These are phyloP conservation scores for Oreochromis aureus DNA, from an alignment of 2,113 vertebrate species.

Conservation along the genomic window DNA sequence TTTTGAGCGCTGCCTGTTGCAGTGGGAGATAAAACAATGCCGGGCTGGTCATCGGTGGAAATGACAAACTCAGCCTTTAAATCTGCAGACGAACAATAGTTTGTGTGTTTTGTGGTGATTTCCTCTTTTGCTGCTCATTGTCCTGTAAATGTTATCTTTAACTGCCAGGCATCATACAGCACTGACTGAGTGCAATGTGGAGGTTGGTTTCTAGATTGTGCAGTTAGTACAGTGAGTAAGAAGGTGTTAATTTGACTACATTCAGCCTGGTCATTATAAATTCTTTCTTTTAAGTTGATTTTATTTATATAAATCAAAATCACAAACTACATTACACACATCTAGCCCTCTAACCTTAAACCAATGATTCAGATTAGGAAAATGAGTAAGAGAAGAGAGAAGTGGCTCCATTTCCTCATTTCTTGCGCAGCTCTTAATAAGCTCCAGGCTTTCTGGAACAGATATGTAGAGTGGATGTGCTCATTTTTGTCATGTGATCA, in stretches of 20 bases:
- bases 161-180: neutral
- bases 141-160: slow-evolving; percentile 42
- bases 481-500: neutral
- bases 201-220: neutral
- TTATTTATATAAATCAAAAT: neutral
- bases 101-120: slow-evolving; percentile 14
- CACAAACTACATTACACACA: neutral
- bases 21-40: slow-evolving; percentile 24
- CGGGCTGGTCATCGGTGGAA: neutral
- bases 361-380: neutral
- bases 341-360: neutral
- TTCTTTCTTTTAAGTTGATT: neutral
- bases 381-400: neutral
- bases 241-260: neutral
- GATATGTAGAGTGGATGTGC: neutral
- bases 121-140: neutral
- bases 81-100: neutral
- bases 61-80: slow-evolving; percentile 4
- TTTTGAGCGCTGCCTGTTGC: slow-evolving; percentile 10
- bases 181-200: neutral
- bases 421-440: neutral
- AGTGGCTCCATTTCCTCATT: neutral
- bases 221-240: neutral
- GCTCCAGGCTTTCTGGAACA: neutral
- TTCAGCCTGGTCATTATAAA: neutral